A percentile compares a stretch with the other conserved stretches of the same genome.
These are phyloP conservation scores for Patagioenas fasciata DNA, from an alignment of 2,113 vertebrate species.

Conservation along the genomic window DNA sequence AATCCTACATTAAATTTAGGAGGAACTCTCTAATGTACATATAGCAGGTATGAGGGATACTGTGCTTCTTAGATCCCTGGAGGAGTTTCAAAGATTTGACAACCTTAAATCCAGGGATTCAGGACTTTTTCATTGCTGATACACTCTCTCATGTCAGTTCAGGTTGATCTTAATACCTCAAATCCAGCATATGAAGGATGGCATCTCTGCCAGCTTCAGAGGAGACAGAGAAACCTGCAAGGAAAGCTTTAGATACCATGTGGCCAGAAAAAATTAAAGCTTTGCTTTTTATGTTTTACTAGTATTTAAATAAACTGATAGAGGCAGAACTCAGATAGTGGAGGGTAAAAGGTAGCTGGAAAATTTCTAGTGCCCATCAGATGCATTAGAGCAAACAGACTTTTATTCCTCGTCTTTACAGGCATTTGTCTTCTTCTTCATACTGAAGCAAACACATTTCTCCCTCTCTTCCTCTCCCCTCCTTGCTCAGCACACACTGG, in stretches of 20 bases:
- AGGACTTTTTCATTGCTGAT: slow-evolving; percentile 25
- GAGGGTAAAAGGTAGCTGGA: background rate
- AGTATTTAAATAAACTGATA: background rate
- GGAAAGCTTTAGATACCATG: background rate
- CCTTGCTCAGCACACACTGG: background rate
- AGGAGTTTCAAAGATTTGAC: slow-evolving; percentile 37
- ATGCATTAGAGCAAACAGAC: background rate
- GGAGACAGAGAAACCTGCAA: background rate
- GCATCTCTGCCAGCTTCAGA: background rate
- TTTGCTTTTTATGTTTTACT: background rate
- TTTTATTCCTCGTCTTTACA: background rate
- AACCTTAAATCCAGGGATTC: slow-evolving; percentile 18
- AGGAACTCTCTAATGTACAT: background rate
- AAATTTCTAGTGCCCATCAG: background rate
- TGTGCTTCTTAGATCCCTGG: background rate
- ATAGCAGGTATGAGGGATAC: rapidly evolving
- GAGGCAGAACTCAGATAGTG: background rate
- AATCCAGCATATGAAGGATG: background rate
- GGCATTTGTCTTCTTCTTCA: background rate
- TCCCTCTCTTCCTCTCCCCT: background rate
- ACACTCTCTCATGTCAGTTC: slow-evolving; percentile 33
- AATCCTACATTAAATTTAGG: background rate
- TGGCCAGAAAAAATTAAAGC: background rate
- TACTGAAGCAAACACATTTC: background rate
- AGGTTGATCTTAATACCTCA: background rate